phyloP scores from a whole-genome alignment of 2,888 invertebrate genomes.

The Phragmatobia fuliginosa region DNA sequence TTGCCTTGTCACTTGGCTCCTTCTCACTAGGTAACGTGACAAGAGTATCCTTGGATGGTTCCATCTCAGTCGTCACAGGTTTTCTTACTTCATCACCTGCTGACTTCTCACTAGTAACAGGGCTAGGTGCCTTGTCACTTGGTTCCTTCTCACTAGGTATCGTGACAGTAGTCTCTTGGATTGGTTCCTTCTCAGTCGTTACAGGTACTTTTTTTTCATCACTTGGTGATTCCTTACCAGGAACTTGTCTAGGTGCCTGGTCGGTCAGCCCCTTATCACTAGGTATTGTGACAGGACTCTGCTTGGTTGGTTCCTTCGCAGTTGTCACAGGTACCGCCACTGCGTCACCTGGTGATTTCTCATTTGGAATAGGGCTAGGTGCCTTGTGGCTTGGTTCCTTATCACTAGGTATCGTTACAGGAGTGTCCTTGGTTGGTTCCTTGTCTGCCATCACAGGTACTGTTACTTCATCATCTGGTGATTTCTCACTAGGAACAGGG shows the following conservation, averaged over 20 bases:
- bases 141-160: not conserved
- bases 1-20: not conserved
- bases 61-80: too few species aligned
- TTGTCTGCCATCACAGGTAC: too few species aligned
- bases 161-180: conserved; percentile 16
- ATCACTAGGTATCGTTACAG: not conserved
- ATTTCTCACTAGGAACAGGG: conserved; percentile 6
- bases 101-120: conserved; percentile 23
- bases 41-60: too few species aligned
- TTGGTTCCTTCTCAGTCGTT: conserved; percentile 14
- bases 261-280: too few species aligned
- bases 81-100: not conserved
- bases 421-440: too few species aligned
- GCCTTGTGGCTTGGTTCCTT: conserved; percentile 23
- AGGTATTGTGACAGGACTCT: not conserved
- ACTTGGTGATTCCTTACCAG: not conserved
- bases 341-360: conserved; percentile 17
- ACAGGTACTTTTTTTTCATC: not conserved
- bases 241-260: conserved; percentile 9
- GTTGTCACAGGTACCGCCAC: not conserved
- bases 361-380: conserved; percentile 24
- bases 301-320: not conserved
- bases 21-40: conserved; percentile 21
- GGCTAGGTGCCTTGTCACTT: conserved; percentile 16
- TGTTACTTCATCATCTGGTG: not conserved